phyloP scores from a whole-genome alignment of 2,888 invertebrate genomes.

The Lypha dubia region DNA sequence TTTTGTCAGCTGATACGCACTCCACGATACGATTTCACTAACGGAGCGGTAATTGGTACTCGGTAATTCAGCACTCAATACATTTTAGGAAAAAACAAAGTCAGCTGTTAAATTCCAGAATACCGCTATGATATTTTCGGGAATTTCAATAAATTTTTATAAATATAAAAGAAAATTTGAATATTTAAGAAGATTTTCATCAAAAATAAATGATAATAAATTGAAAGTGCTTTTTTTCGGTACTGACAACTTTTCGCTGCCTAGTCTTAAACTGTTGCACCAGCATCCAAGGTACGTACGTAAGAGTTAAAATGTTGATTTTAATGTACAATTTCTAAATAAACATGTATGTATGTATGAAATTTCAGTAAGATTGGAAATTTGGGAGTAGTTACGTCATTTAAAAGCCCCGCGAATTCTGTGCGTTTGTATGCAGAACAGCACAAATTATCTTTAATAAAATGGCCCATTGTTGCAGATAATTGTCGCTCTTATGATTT shows the following conservation, averaged over 20 bases:
- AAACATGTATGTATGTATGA: too few relatives aligned
- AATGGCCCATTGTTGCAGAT: slow-evolving; percentile 87
- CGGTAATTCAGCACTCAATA: too few relatives aligned
- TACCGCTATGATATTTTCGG: slow-evolving; percentile 39
- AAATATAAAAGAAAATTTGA: slow-evolving; percentile 80
- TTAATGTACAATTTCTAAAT: too few relatives aligned
- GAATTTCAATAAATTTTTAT: slow-evolving; percentile 74
- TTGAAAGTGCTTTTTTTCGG: slow-evolving; percentile 92
- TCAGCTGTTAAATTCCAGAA: slow-evolving; percentile 39
- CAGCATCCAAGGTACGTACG: slow-evolving; percentile 85
- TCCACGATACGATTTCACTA: too few relatives aligned
- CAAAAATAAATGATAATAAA: slow-evolving; percentile 37
- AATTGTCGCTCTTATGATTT: slow-evolving; percentile 87
- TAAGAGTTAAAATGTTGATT: too few relatives aligned
- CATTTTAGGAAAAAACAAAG: neutral
- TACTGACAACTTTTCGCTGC: slow-evolving; percentile 91
- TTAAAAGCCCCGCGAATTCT: slow-evolving; percentile 86
- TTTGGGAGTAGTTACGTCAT: slow-evolving; percentile 89
- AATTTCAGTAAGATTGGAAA: neutral
- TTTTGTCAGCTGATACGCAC: too few relatives aligned
- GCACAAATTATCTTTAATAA: slow-evolving; percentile 86
- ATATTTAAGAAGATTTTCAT: slow-evolving; percentile 24
- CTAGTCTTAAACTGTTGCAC: slow-evolving; percentile 88
- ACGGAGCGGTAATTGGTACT: too few relatives aligned
- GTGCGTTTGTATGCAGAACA: slow-evolving; percentile 88